Conservation (phyloP, 2,888 invertebrate species). For the Dugesia japonica region DNA sequence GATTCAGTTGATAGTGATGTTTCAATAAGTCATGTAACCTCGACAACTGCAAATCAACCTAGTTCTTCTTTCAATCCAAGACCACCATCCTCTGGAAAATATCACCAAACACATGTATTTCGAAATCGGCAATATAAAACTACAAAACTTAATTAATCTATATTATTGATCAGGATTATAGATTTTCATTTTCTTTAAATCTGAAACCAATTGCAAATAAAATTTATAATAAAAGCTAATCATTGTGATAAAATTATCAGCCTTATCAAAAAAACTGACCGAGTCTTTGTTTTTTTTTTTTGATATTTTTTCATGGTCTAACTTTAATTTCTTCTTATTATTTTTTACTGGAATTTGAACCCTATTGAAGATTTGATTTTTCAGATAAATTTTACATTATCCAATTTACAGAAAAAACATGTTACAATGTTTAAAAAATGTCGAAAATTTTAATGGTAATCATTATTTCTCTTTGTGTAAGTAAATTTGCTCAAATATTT, state of each 20-base stretch:
- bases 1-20: slow-evolving; percentile 1
- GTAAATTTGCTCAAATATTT: background rate
- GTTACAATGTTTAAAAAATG: too few species aligned
- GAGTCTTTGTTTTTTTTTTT: slow-evolving; percentile 1
- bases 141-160: background rate
- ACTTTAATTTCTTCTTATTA: too few species aligned
- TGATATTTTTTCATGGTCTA: background rate
- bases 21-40: background rate
- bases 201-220: background rate
- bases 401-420: too few species aligned
- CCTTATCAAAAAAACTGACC: background rate
- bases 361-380: background rate
- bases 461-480: too few species aligned
- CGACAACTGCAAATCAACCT: background rate
- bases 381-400: too few species aligned
- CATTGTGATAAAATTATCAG: background rate
- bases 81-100: background rate
- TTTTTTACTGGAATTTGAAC: too few species aligned
- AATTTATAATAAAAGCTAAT: too few species aligned
- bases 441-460: too few species aligned
- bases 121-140: background rate
- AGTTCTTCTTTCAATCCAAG: background rate
- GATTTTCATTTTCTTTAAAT: background rate
- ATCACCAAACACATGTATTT: background rate
- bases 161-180: background rate